Percentiles rank a stretch among this genome's conserved stretches.
Evolutionary conservation across 2,888 invertebrate genomes (phyloP).

Genomic region (Drosophila affinis): DNA sequence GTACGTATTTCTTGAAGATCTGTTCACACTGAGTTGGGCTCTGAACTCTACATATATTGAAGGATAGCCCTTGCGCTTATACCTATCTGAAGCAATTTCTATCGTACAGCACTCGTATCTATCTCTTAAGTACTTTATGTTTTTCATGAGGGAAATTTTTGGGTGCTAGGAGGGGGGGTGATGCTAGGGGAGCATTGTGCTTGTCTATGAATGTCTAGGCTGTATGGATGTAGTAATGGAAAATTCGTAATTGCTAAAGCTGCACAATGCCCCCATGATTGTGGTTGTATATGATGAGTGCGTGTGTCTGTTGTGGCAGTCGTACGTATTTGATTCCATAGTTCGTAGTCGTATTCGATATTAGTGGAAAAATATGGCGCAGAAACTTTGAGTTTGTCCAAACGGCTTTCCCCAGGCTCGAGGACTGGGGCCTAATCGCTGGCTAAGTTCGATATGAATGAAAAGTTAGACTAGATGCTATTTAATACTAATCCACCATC

Average conservation of each 20-base stretch:
- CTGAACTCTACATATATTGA: slow-evolving; percentile 19
- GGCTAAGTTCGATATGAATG: slow-evolving; percentile 74
- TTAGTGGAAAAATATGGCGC: slow-evolving; percentile 15
- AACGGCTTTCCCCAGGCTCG: slow-evolving; percentile 6
- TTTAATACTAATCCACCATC: slow-evolving; percentile 55
- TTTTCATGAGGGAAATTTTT: slow-evolving; percentile 12
- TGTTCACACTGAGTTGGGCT: slow-evolving; percentile 26
- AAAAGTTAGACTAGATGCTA: slow-evolving; percentile 75
- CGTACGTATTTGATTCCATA: slow-evolving; percentile 30
- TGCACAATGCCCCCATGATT: slow-evolving; percentile 41
- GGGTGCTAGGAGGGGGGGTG: slow-evolving; percentile 20
- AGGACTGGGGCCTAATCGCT: slow-evolving; percentile 22
- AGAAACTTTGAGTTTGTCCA: slow-evolving; percentile 39
- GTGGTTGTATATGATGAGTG: slow-evolving; percentile 32
- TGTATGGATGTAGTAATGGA: slow-evolving; percentile 38
- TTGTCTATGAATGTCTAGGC: slow-evolving; percentile 35
- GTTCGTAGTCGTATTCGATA: slow-evolving; percentile 4
- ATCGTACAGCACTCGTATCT: slow-evolving; percentile 57
- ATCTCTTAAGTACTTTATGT: slow-evolving; percentile 57
- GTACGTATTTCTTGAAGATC: slow-evolving; percentile 65
- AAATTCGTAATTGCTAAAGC: slow-evolving; percentile 51
- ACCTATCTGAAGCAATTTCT: slow-evolving; percentile 47
- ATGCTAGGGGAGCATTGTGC: slow-evolving; percentile 45
- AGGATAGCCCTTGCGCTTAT: not conserved
- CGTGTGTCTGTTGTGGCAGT: slow-evolving; percentile 10